Conservation (phyloP, 2,888 invertebrate genomes). For the Chirona hameri region DNA sequence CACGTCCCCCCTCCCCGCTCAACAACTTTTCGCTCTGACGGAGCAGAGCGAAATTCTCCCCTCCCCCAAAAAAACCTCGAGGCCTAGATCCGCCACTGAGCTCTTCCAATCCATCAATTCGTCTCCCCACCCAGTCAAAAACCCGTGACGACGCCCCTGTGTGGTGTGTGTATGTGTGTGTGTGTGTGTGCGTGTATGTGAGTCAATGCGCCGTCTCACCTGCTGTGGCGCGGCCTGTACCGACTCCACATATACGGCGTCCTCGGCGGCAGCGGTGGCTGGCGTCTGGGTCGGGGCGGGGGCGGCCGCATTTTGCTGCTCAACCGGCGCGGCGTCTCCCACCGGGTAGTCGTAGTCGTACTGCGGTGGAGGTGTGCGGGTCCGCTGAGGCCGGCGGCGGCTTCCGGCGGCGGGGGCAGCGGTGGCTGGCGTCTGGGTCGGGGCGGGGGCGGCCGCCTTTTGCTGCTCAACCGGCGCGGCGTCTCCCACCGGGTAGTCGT, state of each 20-base stretch:
- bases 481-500: background rate
- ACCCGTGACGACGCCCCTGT: no score
- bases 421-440: background rate
- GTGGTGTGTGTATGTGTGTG: no score
- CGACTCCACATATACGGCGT: background rate
- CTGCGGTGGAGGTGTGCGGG: background rate
- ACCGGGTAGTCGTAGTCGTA: conserved; percentile 25
- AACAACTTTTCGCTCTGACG: no score
- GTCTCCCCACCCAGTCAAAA: no score
- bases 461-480: background rate
- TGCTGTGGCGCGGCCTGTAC: no score
- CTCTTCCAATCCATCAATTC: no score
- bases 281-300: background rate
- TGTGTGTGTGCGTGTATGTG: no score
- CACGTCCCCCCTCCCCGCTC: no score
- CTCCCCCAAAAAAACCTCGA: no score
- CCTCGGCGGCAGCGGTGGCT: background rate
- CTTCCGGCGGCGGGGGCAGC: background rate
- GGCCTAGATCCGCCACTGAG: no score
- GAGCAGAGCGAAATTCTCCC: no score
- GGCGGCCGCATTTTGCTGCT: background rate
- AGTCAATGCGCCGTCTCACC: background rate
- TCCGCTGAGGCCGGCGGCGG: background rate
- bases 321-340: background rate
- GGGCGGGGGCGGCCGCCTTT: background rate